Evolutionary conservation across 2,888 invertebrate species (phyloP).

Genomic region (Doris montereyensis): DNA sequence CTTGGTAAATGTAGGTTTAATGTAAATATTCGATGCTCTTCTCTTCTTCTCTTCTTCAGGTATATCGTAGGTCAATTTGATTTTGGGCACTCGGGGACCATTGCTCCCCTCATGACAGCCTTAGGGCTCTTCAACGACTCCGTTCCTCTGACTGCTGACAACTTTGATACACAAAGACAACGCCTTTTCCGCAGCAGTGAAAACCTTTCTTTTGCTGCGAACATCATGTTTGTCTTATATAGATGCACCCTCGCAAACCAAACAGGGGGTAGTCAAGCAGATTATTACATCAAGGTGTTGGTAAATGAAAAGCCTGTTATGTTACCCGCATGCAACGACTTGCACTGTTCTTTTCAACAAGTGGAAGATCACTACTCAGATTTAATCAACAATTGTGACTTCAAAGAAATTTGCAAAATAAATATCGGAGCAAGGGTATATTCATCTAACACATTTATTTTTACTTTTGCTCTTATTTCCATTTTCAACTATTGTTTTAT

Average conservation of each 20-base stretch:
- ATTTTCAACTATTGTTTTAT: no score
- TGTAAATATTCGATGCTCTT: no score
- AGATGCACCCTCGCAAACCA: slow-evolving; percentile 60
- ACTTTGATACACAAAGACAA: slow-evolving; percentile 56
- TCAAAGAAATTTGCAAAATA: slow-evolving; percentile 54
- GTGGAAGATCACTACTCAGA: slow-evolving; percentile 52
- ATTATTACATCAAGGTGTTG: slow-evolving; percentile 61
- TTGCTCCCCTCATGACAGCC: slow-evolving; percentile 66
- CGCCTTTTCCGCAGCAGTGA: slow-evolving; percentile 69
- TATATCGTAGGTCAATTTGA: slow-evolving; percentile 59
- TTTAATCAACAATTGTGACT: slow-evolving; percentile 61
- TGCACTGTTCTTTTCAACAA: slow-evolving; percentile 54
- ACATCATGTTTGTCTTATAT: slow-evolving; percentile 70
- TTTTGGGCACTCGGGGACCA: slow-evolving; percentile 71
- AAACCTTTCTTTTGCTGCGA: slow-evolving; percentile 72
- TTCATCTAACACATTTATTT: no score
- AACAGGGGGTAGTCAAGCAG: slow-evolving; percentile 42
- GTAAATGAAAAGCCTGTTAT: slow-evolving; percentile 63
- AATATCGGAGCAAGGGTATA: no score
- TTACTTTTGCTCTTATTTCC: no score
- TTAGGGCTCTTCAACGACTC: slow-evolving; percentile 72
- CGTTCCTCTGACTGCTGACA: slow-evolving; percentile 62
- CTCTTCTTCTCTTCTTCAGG: slow-evolving; percentile 44
- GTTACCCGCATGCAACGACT: slow-evolving; percentile 61
- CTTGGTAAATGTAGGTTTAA: no score